A percentile compares a stretch with the other conserved stretches of the same genome.
phyloP scores from a whole-genome alignment of 2,113 vertebrate genomes.

The Vireo altiloquus region DNA sequence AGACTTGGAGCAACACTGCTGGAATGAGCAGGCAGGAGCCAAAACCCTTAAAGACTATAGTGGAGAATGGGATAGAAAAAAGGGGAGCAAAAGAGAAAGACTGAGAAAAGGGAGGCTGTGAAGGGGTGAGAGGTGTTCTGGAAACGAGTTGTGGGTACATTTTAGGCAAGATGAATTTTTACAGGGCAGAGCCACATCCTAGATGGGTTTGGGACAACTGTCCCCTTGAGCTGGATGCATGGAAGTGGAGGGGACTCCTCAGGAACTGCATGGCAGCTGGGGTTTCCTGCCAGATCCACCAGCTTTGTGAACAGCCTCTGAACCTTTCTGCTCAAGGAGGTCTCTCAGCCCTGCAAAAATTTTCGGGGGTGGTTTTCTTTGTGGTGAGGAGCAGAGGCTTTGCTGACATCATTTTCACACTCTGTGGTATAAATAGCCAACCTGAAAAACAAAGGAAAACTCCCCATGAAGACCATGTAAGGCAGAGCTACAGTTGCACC shows the following conservation, averaged over 20 bases:
- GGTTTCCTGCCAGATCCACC: neutral
- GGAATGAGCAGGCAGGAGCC: neutral
- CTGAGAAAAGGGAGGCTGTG: neutral
- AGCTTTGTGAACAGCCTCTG: neutral
- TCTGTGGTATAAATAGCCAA: constrained; percentile 25
- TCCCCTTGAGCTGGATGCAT: fast-evolving
- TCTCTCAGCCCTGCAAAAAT: neutral
- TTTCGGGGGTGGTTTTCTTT: neutral
- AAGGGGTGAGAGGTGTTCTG: neutral
- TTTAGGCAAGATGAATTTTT: neutral
- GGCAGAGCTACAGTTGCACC: constrained; percentile 34
- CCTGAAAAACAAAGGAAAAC: constrained; percentile 61
- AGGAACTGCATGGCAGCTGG: neutral
- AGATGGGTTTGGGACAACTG: neutral
- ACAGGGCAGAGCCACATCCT: neutral
- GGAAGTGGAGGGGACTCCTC: neutral
- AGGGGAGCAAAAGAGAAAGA: neutral
- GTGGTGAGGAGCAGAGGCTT: neutral
- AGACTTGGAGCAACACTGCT: neutral
- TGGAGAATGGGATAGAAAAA: neutral
- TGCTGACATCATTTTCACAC: constrained; percentile 33
- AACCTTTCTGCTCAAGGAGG: neutral
- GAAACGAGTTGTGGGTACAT: neutral
- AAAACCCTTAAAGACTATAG: neutral
- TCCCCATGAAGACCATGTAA: constrained; percentile 53